phyloP scores from a whole-genome alignment of 2,888 invertebrate species.

The Drosophila kambysellisi region DNA sequence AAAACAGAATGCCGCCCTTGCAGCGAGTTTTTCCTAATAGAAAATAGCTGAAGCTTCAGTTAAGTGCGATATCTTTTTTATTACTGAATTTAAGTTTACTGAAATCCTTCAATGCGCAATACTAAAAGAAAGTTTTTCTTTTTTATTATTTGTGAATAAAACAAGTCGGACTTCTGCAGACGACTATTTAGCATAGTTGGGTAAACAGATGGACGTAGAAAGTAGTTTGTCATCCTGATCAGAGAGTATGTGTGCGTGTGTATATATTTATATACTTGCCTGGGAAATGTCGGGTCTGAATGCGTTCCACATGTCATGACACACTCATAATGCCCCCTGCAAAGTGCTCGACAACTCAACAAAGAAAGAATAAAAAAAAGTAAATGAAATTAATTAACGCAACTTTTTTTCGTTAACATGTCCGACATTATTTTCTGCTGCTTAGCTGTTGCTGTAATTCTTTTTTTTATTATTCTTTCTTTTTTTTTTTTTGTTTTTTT shows the following conservation, averaged over 20 bases:
- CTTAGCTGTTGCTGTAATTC: conserved; percentile 24
- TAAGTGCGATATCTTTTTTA: not conserved
- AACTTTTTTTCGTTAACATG: conserved; percentile 32
- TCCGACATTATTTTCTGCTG: conserved; percentile 22
- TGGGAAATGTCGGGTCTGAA: not conserved
- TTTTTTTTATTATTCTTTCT: not conserved
- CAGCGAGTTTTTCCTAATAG: no score
- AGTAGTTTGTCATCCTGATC: not conserved
- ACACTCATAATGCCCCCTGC: conserved; percentile 22
- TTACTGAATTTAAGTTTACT: no score
- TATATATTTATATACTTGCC: not conserved
- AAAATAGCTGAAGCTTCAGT: not conserved
- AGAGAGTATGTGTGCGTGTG: not conserved
- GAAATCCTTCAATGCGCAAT: no score
- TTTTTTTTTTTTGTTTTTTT: not conserved
- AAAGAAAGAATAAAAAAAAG: conserved; percentile 29
- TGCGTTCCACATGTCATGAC: conserved; percentile 25
- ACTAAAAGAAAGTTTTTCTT: not conserved
- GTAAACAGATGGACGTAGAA: not conserved
- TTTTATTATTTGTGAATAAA: not conserved
- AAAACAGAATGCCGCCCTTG: conserved; percentile 14
- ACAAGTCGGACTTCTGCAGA: not conserved
- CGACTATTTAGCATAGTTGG: not conserved
- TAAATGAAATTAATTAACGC: conserved; percentile 74
- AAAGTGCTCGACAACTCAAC: conserved; percentile 6